Conservation (phyloP, 1,140 invertebrate genomes). For the Diuraphis noxia region DNA sequence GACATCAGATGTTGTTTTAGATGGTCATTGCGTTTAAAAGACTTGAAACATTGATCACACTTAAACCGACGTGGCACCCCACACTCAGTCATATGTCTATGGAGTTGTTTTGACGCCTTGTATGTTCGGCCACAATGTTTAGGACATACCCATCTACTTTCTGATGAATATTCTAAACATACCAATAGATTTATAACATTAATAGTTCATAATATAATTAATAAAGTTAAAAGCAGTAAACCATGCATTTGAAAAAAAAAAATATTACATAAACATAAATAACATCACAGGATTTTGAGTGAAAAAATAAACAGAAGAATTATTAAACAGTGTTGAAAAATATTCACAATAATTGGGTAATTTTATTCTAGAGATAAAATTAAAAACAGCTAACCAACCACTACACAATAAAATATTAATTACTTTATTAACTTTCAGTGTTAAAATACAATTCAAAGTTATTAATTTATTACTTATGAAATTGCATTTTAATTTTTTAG, state of each 20-base stretch:
- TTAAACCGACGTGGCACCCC: slow-evolving; percentile 63
- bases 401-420: background rate
- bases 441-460: background rate
- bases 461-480: background rate
- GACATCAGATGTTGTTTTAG: slow-evolving; percentile 58
- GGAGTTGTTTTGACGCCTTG: slow-evolving; percentile 62
- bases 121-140: slow-evolving; percentile 56
- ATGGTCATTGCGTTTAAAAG: slow-evolving; percentile 60
- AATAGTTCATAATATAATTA: background rate
- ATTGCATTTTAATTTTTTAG: no score
- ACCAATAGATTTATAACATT: background rate
- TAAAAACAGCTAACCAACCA: background rate
- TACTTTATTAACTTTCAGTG: background rate
- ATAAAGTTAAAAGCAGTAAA: background rate
- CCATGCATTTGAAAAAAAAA: slow-evolving; percentile 1
- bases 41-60: slow-evolving; percentile 62
- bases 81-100: slow-evolving; percentile 64
- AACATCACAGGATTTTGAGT: background rate
- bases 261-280: background rate
- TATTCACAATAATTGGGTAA: background rate
- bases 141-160: slow-evolving; percentile 22
- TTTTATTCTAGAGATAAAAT: background rate
- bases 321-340: background rate
- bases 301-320: background rate
- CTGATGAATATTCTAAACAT: slow-evolving; percentile 22